Conservation (phyloP, 2,888 invertebrate species). For the Colostygia pectinataria region DNA sequence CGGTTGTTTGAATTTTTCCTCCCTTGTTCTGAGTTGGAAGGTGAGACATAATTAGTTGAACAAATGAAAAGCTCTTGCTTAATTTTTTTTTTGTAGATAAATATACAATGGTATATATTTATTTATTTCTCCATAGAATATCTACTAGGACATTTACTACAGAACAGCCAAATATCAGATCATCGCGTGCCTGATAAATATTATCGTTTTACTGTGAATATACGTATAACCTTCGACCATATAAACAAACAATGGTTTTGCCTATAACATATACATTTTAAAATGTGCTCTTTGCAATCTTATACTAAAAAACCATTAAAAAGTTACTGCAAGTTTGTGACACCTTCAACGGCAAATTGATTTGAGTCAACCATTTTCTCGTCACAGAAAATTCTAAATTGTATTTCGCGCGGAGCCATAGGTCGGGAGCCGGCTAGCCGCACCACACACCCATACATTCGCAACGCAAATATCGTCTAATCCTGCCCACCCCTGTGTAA, state of each 20-base stretch:
- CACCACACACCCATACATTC: constrained; percentile 38
- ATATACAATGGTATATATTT: too few species aligned
- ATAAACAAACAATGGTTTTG: too few species aligned
- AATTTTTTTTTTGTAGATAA: too few species aligned
- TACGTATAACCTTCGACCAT: too few species aligned
- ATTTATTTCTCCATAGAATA: too few species aligned
- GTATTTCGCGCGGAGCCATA: constrained; percentile 21
- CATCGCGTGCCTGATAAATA: too few species aligned
- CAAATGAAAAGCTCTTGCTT: constrained; percentile 4
- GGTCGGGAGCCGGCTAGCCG: constrained; percentile 20
- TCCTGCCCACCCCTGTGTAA: constrained; percentile 65
- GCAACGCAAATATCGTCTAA: constrained; percentile 61
- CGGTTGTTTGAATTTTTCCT: constrained; percentile 40
- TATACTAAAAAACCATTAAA: too few species aligned
- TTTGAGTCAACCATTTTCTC: constrained; percentile 6
- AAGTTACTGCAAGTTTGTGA: background rate
- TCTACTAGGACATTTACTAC: too few species aligned
- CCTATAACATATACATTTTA: too few species aligned
- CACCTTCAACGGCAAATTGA: background rate
- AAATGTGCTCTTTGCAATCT: too few species aligned
- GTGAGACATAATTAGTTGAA: constrained; percentile 31
- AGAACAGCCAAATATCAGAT: too few species aligned
- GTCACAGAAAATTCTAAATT: constrained; percentile 21
- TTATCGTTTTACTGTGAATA: too few species aligned
- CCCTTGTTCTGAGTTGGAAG: constrained; percentile 20